phyloP scores from a whole-genome alignment of 2,888 invertebrate genomes.

The Hypena proboscidalis region DNA sequence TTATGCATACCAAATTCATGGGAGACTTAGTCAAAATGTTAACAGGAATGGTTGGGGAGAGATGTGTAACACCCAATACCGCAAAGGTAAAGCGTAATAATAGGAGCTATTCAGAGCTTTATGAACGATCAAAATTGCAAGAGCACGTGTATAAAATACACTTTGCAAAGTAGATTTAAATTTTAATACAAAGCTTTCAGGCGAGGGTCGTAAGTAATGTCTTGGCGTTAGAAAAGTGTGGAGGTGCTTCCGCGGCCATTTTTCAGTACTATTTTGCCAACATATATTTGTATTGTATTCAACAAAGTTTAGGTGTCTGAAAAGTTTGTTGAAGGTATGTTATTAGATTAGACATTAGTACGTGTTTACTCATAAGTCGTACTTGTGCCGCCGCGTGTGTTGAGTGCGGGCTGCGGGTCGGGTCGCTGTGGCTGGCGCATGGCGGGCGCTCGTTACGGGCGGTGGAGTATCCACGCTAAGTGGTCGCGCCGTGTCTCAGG shows the following conservation, averaged over 20 bases:
- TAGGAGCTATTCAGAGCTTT: slow-evolving; percentile 81
- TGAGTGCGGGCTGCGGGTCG: not conserved
- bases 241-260: slow-evolving; percentile 54
- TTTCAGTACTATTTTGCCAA: slow-evolving; percentile 34
- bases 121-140: slow-evolving; percentile 85
- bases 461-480: slow-evolving; percentile 68
- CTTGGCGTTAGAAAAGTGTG: slow-evolving; percentile 76
- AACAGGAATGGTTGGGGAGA: slow-evolving; percentile 68
- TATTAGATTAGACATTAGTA: not conserved
- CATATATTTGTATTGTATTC: not conserved
- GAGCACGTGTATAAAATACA: slow-evolving; percentile 85
- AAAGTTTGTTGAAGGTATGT: not conserved
- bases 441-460: slow-evolving; percentile 25
- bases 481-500: slow-evolving; percentile 74
- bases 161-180: slow-evolving; percentile 86
- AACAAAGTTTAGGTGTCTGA: slow-evolving; percentile 1
- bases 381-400: not conserved
- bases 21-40: slow-evolving; percentile 74
- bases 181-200: slow-evolving; percentile 84
- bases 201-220: slow-evolving; percentile 81
- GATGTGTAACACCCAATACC: slow-evolving; percentile 80
- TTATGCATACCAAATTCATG: slow-evolving; percentile 78
- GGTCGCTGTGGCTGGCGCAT: slow-evolving; percentile 17
- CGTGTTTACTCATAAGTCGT: slow-evolving; percentile 1
- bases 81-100: slow-evolving; percentile 80